Evolutionary conservation across 2,888 invertebrate genomes (phyloP).

Genomic region (Synergus umbraculus): DNA sequence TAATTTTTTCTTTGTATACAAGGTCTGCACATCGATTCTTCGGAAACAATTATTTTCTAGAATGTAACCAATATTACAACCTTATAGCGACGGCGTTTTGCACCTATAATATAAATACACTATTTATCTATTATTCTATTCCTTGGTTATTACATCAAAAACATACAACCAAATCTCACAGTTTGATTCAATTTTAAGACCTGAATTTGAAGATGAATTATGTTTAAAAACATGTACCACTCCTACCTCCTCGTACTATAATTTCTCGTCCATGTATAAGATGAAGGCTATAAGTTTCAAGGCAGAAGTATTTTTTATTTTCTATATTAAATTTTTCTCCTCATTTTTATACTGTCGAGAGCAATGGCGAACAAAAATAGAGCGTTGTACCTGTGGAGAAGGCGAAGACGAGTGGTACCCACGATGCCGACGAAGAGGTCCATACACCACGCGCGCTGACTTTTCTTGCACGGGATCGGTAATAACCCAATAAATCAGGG

Average conservation of each 20-base stretch:
- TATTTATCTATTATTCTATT: no score
- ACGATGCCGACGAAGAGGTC: slow-evolving; percentile 45
- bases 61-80: slow-evolving; percentile 46
- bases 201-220: no score
- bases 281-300: slow-evolving; percentile 25
- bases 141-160: no score
- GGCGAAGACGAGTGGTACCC: slow-evolving; percentile 4
- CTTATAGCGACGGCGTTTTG: no score
- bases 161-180: no score
- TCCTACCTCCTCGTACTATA: no score
- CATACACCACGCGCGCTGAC: slow-evolving; percentile 63
- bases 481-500: slow-evolving; percentile 76
- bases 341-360: not conserved
- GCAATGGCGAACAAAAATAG: slow-evolving; percentile 19
- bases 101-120: no score
- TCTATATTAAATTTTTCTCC: not conserved
- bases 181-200: no score
- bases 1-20: no score
- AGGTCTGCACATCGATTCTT: slow-evolving; percentile 66
- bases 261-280: no score
- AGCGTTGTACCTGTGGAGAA: slow-evolving; percentile 6
- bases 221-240: no score
- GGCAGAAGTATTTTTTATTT: not conserved
- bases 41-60: slow-evolving; percentile 73
- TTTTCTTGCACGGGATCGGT: slow-evolving; percentile 68